Conservation (phyloP, 1,140 invertebrate genomes). For the Nylanderia fulva region DNA sequence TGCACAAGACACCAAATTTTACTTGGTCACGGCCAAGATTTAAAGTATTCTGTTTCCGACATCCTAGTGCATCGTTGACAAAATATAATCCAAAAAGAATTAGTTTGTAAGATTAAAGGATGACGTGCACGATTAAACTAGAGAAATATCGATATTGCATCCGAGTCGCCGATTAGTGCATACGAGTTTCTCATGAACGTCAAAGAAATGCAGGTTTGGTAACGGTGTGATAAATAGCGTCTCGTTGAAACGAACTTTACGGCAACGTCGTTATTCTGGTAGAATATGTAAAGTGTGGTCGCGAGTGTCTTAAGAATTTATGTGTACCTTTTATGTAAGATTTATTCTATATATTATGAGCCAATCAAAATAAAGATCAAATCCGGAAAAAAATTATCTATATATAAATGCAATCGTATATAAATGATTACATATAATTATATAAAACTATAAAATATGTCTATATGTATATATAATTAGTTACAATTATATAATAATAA, state of each 20-base stretch:
- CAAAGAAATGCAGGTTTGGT: background rate
- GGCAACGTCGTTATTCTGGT: constrained; percentile 1
- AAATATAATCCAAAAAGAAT: background rate
- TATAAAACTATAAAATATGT: background rate
- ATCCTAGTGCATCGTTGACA: background rate
- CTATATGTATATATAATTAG: too few relatives aligned
- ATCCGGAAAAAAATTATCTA: too few relatives aligned
- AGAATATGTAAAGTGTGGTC: background rate
- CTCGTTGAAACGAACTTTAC: background rate
- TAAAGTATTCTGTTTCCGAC: constrained; percentile 62
- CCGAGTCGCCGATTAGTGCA: background rate
- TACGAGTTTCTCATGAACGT: background rate
- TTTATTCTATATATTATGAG: too few relatives aligned
- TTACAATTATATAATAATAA: too few relatives aligned
- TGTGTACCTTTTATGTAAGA: background rate
- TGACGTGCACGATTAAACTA: background rate
- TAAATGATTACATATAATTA: background rate
- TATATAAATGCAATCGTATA: too few relatives aligned
- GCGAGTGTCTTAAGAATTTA: background rate
- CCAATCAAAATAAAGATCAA: background rate
- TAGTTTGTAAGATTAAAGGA: constrained; percentile 45
- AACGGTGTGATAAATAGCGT: background rate
- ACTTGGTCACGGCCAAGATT: constrained; percentile 9
- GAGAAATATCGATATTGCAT: background rate
- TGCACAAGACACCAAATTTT: constrained; percentile 15